Percentiles rank a stretch among this genome's conserved stretches.
Evolutionary conservation across 2,113 vertebrate species (phyloP).

Genomic region (Genyomyrus donnyi): DNA sequence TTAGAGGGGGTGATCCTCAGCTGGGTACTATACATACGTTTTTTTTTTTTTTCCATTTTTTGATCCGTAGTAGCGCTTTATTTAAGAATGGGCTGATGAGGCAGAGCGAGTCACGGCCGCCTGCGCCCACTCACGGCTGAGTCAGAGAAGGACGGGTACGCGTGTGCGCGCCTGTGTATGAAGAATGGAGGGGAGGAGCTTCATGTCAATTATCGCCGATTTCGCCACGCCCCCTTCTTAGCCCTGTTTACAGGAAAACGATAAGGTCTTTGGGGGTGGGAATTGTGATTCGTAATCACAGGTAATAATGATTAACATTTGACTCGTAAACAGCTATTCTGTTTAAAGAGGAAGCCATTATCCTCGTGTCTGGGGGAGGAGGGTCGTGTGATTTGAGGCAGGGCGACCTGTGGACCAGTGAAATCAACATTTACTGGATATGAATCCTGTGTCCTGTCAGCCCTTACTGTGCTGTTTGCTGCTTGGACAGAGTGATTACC

Average conservation of each 20-base stretch:
- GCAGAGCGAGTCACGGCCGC: background rate
- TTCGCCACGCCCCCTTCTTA: background rate
- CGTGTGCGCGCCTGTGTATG: background rate
- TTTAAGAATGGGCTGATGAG: conserved; percentile 10
- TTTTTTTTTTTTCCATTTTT: background rate
- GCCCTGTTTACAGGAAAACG: background rate
- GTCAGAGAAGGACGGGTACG: background rate
- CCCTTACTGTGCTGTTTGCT: background rate
- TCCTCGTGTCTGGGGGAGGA: background rate
- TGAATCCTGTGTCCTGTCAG: background rate
- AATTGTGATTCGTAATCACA: background rate
- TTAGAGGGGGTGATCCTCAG: background rate
- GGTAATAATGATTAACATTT: background rate
- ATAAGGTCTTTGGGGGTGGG: background rate
- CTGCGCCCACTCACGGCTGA: background rate
- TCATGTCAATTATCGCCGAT: background rate
- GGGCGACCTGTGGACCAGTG: background rate
- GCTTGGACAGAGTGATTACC: background rate
- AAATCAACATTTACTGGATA: background rate
- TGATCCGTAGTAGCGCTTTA: background rate
- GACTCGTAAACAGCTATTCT: background rate
- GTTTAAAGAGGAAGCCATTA: background rate
- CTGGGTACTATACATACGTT: background rate
- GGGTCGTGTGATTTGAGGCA: background rate
- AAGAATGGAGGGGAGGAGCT: background rate